phyloP scores from a whole-genome alignment of 2,113 vertebrate species.

The Cottus gobio region DNA sequence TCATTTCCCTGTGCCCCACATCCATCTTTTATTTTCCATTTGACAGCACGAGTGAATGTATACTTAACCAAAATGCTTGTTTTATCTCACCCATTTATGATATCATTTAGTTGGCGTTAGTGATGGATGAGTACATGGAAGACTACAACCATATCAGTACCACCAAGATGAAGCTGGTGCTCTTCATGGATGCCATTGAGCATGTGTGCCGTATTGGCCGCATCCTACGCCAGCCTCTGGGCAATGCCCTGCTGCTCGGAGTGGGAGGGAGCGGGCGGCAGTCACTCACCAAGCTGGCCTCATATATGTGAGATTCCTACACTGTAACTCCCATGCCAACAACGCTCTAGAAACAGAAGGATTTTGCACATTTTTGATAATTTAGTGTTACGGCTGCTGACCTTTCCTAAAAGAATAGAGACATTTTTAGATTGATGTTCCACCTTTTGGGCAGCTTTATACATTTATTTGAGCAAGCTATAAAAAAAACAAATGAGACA shows the following conservation, averaged over 20 bases:
- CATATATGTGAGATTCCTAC: constrained; percentile 88
- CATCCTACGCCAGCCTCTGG: constrained; percentile 89
- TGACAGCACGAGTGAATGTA: not conserved
- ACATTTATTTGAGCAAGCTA: not conserved
- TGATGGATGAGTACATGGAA: constrained; percentile 92
- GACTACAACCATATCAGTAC: constrained; percentile 90
- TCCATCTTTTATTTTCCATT: too few species aligned
- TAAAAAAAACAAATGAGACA: not conserved
- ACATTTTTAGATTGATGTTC: not conserved
- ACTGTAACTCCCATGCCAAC: not conserved
- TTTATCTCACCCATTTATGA: not conserved
- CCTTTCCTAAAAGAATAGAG: not conserved
- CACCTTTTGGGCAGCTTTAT: not conserved
- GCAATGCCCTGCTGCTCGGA: constrained; percentile 92
- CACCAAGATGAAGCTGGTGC: constrained; percentile 91
- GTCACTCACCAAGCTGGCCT: constrained; percentile 91
- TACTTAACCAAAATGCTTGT: not conserved
- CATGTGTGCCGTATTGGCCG: constrained; percentile 93
- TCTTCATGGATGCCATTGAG: constrained; percentile 91
- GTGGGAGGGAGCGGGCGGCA: constrained; percentile 91
- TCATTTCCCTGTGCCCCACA: too few species aligned
- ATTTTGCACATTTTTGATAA: not conserved
- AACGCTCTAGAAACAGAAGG: not conserved
- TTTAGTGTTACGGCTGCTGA: not conserved
- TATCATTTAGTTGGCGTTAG: constrained; percentile 72